A percentile compares a stretch with the other conserved stretches of the same genome.
Conservation (phyloP, 2,113 vertebrate species). For the Corythoichthys intestinalis region DNA sequence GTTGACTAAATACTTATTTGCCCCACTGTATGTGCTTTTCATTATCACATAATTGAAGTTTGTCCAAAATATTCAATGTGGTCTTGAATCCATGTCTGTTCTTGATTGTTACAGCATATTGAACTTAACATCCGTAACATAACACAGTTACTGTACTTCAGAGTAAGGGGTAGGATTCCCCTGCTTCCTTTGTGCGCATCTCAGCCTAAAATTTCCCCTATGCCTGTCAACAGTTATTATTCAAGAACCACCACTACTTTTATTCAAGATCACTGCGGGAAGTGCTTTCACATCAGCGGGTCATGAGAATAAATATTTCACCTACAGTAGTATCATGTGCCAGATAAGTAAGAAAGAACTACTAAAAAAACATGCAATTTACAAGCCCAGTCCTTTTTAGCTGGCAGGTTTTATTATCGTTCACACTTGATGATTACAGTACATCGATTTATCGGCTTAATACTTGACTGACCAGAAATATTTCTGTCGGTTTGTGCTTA, state of each 20-base stretch:
- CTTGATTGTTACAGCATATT: neutral
- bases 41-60: too few relatives aligned
- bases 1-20: too few relatives aligned
- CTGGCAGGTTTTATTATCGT: slow-evolving; percentile 53
- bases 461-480: neutral
- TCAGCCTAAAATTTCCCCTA: neutral
- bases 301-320: slow-evolving; percentile 51
- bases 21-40: too few relatives aligned
- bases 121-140: neutral
- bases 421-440: slow-evolving; percentile 30
- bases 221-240: neutral
- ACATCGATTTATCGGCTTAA: slow-evolving; percentile 18
- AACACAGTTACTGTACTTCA: neutral
- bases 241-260: neutral
- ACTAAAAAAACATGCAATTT: slow-evolving; percentile 41
- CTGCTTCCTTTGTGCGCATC: neutral
- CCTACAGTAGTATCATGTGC: slow-evolving; percentile 43
- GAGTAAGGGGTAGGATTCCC: too few relatives aligned
- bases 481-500: neutral
- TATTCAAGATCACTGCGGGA: slow-evolving; percentile 26
- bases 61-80: too few relatives aligned
- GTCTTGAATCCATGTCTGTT: too few relatives aligned
- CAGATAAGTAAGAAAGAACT: slow-evolving; percentile 49
- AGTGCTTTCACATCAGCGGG: slow-evolving; percentile 25
- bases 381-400: slow-evolving; percentile 44